A percentile compares a stretch with the other conserved stretches of the same genome.
phyloP scores from a whole-genome alignment of 2,888 invertebrate species.

The Disparrhopalites patrizii region DNA sequence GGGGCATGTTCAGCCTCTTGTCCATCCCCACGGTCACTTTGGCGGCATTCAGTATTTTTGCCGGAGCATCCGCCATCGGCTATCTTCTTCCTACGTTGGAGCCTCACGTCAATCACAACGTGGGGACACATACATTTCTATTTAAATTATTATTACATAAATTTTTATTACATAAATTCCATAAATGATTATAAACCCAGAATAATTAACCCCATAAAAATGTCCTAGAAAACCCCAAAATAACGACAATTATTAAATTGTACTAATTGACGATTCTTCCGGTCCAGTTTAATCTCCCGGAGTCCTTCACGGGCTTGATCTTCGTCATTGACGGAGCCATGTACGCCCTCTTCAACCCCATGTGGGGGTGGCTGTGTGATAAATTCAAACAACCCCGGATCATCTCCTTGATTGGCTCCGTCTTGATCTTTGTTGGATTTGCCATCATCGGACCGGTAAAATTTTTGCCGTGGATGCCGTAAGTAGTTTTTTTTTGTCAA shows the following conservation, averaged over 20 bases:
- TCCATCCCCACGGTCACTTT: constrained; percentile 71
- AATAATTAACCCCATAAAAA: neutral
- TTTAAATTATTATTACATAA: no score
- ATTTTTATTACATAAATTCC: no score
- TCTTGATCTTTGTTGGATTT: constrained; percentile 65
- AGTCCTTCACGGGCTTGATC: constrained; percentile 53
- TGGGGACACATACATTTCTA: constrained; percentile 49
- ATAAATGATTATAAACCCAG: constrained; percentile 28
- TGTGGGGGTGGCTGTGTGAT: constrained; percentile 78
- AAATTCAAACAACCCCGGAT: constrained; percentile 64
- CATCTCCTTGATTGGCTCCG: constrained; percentile 64
- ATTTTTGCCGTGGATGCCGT: constrained; percentile 58
- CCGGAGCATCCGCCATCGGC: constrained; percentile 75
- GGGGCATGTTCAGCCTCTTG: constrained; percentile 60
- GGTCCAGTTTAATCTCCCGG: constrained; percentile 39
- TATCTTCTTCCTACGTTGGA: constrained; percentile 86
- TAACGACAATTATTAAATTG: neutral
- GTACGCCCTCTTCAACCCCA: constrained; percentile 75
- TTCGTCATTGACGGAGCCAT: constrained; percentile 78
- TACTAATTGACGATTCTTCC: neutral
- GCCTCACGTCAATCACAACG: constrained; percentile 69
- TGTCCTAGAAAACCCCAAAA: neutral
- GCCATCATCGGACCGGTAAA: constrained; percentile 76
- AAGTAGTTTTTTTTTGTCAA: constrained; percentile 1
- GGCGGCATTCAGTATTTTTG: constrained; percentile 67